A percentile compares a stretch with the other conserved stretches of the same genome.
These are phyloP conservation scores for Mormyrops boulengeri DNA, from an alignment of 2,797 vertebrate genomes.

Conservation along the genomic window DNA sequence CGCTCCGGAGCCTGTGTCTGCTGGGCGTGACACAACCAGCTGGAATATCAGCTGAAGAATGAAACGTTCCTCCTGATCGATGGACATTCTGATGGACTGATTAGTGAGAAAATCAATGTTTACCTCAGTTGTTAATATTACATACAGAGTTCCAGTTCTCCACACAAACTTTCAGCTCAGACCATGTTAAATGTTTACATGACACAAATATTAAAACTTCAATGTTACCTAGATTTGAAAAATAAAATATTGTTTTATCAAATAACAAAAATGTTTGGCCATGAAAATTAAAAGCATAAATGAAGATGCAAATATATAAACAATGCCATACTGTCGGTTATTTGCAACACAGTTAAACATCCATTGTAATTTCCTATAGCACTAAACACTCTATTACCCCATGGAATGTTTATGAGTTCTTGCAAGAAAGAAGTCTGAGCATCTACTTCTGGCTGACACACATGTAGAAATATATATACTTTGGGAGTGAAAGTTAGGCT, in stretches of 20 bases:
- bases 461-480: slow-evolving; percentile 3
- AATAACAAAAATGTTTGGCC: background rate
- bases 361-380: background rate
- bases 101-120: background rate
- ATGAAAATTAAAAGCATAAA: background rate
- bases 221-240: background rate
- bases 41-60: background rate
- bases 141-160: background rate
- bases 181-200: background rate
- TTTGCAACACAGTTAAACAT: background rate
- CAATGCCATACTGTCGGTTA: background rate
- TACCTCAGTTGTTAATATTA: background rate
- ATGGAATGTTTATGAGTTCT: background rate
- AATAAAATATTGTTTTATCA: background rate
- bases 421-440: background rate
- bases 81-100: background rate
- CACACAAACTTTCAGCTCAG: background rate
- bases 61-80: background rate
- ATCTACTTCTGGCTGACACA: background rate
- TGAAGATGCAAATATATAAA: background rate
- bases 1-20: background rate
- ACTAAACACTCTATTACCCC: background rate
- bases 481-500: slow-evolving; percentile 32
- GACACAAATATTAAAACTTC: background rate
- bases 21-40: background rate